phyloP scores from a whole-genome alignment of 2,797 vertebrate species.

The Pelochelys cantorii region DNA sequence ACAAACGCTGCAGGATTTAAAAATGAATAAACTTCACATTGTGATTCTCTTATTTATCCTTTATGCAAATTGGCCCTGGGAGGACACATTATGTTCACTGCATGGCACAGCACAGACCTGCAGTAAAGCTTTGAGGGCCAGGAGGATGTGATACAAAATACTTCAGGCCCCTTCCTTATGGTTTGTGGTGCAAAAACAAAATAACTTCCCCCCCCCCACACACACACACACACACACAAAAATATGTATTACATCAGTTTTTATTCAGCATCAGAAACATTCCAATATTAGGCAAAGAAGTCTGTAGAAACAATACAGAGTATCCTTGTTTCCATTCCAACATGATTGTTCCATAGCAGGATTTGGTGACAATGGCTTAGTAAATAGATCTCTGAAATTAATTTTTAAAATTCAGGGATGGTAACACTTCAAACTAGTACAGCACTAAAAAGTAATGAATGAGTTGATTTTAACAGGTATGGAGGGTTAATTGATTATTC shows the following conservation, averaged over 20 bases:
- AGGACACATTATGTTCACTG: constrained; percentile 83
- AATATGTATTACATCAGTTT: constrained; percentile 3
- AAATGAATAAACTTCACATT: constrained; percentile 93
- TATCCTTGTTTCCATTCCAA: fast-evolving
- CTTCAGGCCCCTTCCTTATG: constrained; percentile 20
- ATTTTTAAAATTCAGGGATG: background rate
- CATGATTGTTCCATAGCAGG: background rate
- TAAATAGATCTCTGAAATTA: background rate
- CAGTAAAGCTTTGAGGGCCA: constrained; percentile 78
- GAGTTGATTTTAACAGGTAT: background rate
- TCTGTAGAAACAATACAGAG: background rate
- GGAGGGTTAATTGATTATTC: background rate
- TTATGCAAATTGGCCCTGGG: constrained; percentile 89
- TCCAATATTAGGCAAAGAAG: background rate
- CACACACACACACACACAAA: constrained; percentile 30
- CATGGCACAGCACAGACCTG: constrained; percentile 80
- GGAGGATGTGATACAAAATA: constrained; percentile 75
- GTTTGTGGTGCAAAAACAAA: constrained; percentile 61
- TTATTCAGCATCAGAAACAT: constrained; percentile 29
- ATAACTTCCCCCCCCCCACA: background rate
- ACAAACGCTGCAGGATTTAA: constrained; percentile 89
- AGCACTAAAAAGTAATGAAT: background rate
- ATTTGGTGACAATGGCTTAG: background rate
- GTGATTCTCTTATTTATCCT: constrained; percentile 91
- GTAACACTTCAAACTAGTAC: background rate